phyloP scores from a whole-genome alignment of 1,140 invertebrate genomes.

The Choristoneura fumiferana region DNA sequence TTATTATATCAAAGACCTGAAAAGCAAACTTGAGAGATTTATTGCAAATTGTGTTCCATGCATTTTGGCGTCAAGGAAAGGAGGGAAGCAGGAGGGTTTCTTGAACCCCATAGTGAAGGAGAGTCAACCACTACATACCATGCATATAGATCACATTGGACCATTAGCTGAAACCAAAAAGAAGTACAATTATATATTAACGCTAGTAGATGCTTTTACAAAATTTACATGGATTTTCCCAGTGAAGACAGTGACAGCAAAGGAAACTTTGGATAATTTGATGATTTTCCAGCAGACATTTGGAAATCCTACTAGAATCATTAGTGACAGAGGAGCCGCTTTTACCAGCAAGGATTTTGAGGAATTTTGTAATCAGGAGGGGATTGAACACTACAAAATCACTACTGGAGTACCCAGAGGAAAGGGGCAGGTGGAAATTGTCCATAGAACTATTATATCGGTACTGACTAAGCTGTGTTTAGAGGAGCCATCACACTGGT shows the following conservation, averaged over 20 bases:
- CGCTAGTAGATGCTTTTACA: conserved; percentile 48
- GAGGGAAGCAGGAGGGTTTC: conserved; percentile 20
- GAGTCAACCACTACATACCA: neutral
- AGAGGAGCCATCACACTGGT: conserved; percentile 20
- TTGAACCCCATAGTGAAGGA: neutral
- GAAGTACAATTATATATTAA: conserved; percentile 50
- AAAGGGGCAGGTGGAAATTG: conserved; percentile 40
- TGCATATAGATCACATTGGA: conserved; percentile 26
- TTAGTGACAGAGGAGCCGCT: neutral
- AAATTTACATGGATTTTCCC: conserved; percentile 52
- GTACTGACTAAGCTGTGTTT: conserved; percentile 21
- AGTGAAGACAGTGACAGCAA: conserved; percentile 36
- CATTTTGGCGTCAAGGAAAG: neutral
- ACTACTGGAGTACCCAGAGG: conserved; percentile 38
- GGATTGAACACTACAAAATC: conserved; percentile 25
- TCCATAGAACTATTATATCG: conserved; percentile 20
- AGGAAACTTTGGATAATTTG: neutral
- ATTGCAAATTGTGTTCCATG: conserved; percentile 4
- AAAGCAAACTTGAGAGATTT: conserved; percentile 21
- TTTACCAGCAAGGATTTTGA: conserved; percentile 2
- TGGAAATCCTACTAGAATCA: conserved; percentile 25
- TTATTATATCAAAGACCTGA: conserved; percentile 24
- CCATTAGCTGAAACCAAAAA: conserved; percentile 42
- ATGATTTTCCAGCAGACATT: conserved; percentile 14
- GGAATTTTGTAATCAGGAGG: conserved; percentile 13